A percentile compares a stretch with the other conserved stretches of the same genome.
Evolutionary conservation across 2,113 vertebrate species (phyloP).

Genomic region (Eurypyga helias): DNA sequence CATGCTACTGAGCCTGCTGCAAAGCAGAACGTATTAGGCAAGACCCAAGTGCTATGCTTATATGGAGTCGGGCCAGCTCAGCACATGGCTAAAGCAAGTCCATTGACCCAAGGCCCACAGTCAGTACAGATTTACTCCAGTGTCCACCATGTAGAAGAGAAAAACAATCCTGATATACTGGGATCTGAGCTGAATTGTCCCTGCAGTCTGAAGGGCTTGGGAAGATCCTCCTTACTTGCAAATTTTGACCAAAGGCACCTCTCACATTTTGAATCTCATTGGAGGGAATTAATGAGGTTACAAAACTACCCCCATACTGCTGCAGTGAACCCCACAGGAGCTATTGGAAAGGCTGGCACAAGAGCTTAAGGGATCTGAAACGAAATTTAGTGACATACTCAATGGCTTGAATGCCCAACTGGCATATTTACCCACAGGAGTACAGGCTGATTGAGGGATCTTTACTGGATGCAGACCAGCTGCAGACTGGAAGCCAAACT

Average conservation of each 20-base stretch:
- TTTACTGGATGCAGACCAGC: neutral
- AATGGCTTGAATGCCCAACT: neutral
- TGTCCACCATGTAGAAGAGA: neutral
- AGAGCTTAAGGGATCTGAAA: neutral
- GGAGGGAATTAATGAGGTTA: neutral
- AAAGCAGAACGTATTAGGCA: neutral
- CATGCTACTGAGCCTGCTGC: conserved; percentile 12
- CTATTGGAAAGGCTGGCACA: neutral
- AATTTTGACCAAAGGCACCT: neutral
- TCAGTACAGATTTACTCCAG: neutral
- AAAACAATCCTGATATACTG: rapidly evolving
- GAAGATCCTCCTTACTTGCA: neutral
- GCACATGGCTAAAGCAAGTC: neutral
- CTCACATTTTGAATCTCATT: neutral
- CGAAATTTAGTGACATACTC: neutral
- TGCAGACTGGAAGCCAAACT: neutral
- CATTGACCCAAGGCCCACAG: neutral
- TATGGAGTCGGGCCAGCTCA: neutral
- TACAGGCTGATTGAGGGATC: neutral
- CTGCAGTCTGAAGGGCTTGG: neutral
- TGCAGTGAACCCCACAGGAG: neutral
- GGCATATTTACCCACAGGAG: neutral
- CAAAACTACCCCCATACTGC: neutral
- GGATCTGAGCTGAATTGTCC: neutral
- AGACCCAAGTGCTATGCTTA: neutral